Percentiles rank a stretch among this genome's conserved stretches.
Conservation (phyloP, 2,888 invertebrate species). For the Carterocephalus palaemon region DNA sequence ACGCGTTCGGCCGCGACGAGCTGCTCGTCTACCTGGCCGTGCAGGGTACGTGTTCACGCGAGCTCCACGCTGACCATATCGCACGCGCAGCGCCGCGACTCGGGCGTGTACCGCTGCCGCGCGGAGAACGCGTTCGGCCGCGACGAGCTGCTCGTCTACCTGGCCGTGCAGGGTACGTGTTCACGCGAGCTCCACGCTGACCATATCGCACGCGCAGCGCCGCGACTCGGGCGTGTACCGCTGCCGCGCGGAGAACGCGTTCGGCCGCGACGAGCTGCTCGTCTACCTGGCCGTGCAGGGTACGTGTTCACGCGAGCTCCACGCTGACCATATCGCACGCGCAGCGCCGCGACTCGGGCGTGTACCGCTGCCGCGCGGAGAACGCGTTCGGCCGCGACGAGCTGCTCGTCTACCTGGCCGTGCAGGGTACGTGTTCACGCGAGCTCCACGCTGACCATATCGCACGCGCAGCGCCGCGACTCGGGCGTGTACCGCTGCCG, state of each 20-base stretch:
- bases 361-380: too few species aligned
- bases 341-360: too few species aligned
- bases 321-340: too few species aligned
- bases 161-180: constrained; percentile 89
- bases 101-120: constrained; percentile 85
- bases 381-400: too few species aligned
- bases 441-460: too few species aligned
- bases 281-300: constrained; percentile 88
- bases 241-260: constrained; percentile 86
- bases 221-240: constrained; percentile 87
- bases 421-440: too few species aligned
- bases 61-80: constrained; percentile 84
- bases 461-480: too few species aligned
- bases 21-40: constrained; percentile 86
- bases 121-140: constrained; percentile 87
- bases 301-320: too few species aligned
- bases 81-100: constrained; percentile 85
- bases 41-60: constrained; percentile 84
- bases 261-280: constrained; percentile 84
- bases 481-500: too few species aligned
- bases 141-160: constrained; percentile 84
- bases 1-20: constrained; percentile 85
- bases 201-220: constrained; percentile 83
- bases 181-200: constrained; percentile 83
- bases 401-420: too few species aligned